phyloP scores from a whole-genome alignment of 2,797 vertebrate species.

The Lepidocolaptes lacrymiger region DNA sequence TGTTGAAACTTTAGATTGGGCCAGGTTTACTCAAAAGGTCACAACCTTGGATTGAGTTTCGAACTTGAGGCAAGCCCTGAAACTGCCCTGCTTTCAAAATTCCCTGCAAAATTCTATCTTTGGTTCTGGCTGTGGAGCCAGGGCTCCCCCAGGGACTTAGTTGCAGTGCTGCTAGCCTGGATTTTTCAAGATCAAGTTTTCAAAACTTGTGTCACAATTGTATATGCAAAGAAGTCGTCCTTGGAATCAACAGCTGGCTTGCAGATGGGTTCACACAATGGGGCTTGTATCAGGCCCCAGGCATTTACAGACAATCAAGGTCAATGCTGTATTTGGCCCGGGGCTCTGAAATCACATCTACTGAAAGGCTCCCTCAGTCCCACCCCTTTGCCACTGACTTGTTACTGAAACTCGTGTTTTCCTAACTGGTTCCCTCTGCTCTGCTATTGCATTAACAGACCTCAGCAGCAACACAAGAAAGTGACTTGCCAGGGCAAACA shows the following conservation, averaged over 20 bases:
- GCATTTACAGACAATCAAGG: slow-evolving; percentile 1
- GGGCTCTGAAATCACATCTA: neutral
- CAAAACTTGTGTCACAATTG: slow-evolving; percentile 28
- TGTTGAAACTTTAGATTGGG: neutral
- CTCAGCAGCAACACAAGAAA: neutral
- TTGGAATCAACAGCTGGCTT: slow-evolving; percentile 51
- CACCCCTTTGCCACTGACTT: neutral
- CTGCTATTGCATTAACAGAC: neutral
- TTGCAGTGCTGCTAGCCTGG: neutral
- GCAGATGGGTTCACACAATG: slow-evolving; percentile 47
- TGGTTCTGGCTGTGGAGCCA: neutral
- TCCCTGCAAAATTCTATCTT: neutral
- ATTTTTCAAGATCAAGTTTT: slow-evolving; percentile 29
- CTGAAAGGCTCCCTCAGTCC: neutral
- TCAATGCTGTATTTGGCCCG: neutral
- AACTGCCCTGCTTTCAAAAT: slow-evolving; percentile 37
- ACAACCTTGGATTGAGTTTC: neutral
- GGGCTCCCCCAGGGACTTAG: neutral
- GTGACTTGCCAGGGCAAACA: slow-evolving; percentile 13
- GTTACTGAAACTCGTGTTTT: neutral
- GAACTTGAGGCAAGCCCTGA: neutral
- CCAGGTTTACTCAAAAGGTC: neutral
- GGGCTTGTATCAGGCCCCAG: slow-evolving; percentile 15
- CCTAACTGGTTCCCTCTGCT: neutral
- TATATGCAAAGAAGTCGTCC: neutral